phyloP scores from a whole-genome alignment of 2,888 invertebrate genomes.

The Deroplatys truncata region DNA sequence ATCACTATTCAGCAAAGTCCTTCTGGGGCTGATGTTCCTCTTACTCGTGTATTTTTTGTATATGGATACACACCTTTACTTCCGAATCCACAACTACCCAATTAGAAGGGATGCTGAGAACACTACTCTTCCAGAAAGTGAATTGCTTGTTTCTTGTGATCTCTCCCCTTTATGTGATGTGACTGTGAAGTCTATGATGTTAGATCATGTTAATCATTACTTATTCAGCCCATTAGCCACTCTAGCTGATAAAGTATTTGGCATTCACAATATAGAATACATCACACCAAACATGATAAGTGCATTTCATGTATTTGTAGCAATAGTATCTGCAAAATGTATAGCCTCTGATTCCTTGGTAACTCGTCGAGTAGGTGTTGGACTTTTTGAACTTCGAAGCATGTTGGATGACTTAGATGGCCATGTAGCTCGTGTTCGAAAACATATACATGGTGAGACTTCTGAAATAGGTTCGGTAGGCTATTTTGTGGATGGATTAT shows the following conservation, averaged over 20 bases:
- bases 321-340: slow-evolving; percentile 68
- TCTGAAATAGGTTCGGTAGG: slow-evolving; percentile 78
- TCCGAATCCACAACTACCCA: slow-evolving; percentile 65
- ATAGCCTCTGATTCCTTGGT: slow-evolving; percentile 68
- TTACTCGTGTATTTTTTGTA: slow-evolving; percentile 61
- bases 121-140: slow-evolving; percentile 20
- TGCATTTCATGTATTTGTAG: slow-evolving; percentile 71
- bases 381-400: slow-evolving; percentile 75
- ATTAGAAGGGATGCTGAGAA: slow-evolving; percentile 50
- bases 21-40: slow-evolving; percentile 38
- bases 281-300: slow-evolving; percentile 84
- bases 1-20: slow-evolving; percentile 28
- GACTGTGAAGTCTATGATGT: slow-evolving; percentile 76
- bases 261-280: slow-evolving; percentile 55
- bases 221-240: slow-evolving; percentile 76
- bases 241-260: slow-evolving; percentile 61
- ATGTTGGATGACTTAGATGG: slow-evolving; percentile 85
- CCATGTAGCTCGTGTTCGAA: slow-evolving; percentile 73
- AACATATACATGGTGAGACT: slow-evolving; percentile 69
- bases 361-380: slow-evolving; percentile 66
- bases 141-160: slow-evolving; percentile 38
- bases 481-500: slow-evolving; percentile 77
- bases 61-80: slow-evolving; percentile 69
- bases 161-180: slow-evolving; percentile 74
- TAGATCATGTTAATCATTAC: slow-evolving; percentile 82